Conservation (phyloP, 2,113 vertebrate genomes). For the Clarias magur region DNA sequence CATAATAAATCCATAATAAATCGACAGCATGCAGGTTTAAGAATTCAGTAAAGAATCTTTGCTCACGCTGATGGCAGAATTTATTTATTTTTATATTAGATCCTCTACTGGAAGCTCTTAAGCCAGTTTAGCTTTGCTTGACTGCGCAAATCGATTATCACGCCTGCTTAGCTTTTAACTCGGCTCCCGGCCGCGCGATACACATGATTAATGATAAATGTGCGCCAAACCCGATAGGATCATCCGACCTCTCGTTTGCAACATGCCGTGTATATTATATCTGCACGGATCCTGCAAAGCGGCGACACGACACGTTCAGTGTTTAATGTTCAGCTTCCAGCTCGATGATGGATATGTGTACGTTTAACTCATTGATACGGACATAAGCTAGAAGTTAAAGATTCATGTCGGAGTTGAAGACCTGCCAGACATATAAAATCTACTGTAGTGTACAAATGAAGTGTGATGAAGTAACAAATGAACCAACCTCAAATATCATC, state of each 20-base stretch:
- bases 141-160: constrained; percentile 13
- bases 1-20: not conserved
- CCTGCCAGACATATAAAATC: no score
- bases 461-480: no score
- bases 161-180: constrained; percentile 33
- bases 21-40: not conserved
- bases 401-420: no score
- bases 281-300: not conserved
- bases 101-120: constrained; percentile 22
- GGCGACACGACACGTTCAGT: not conserved
- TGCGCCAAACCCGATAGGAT: constrained; percentile 4
- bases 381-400: not conserved
- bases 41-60: no score
- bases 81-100: constrained; percentile 3
- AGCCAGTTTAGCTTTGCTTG: constrained; percentile 21
- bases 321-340: not conserved
- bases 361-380: not conserved
- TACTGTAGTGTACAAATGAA: no score
- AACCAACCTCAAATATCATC: no score
- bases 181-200: not conserved
- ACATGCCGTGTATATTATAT: constrained; percentile 3
- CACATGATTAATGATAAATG: constrained; percentile 14
- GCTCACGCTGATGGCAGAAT: not conserved
- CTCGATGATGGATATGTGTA: not conserved
- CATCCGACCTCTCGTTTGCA: constrained; percentile 16